phyloP scores from a whole-genome alignment of 1,140 invertebrate genomes.

The Ectropis grisescens region DNA sequence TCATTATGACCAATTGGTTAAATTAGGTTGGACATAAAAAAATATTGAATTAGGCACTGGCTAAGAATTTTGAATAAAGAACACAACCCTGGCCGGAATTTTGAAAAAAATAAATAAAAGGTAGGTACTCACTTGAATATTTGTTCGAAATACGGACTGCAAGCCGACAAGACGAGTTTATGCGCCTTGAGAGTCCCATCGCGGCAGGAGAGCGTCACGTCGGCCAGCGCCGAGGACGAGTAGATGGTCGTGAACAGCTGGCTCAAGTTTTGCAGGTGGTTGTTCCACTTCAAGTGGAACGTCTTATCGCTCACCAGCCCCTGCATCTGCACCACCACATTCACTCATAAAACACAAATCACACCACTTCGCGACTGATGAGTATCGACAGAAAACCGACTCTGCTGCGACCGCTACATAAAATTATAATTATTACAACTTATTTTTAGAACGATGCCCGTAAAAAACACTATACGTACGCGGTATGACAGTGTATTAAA shows the following conservation, averaged over 20 bases:
- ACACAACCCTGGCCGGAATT: no score
- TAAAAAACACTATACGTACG: slow-evolving; percentile 71
- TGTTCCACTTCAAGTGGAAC: slow-evolving; percentile 82
- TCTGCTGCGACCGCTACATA: slow-evolving; percentile 65
- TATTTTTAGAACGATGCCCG: slow-evolving; percentile 70
- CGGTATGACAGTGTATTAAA: slow-evolving; percentile 68
- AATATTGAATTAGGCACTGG: no score
- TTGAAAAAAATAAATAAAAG: no score
- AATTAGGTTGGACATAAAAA: not conserved
- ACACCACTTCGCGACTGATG: slow-evolving; percentile 45
- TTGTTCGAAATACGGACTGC: slow-evolving; percentile 83
- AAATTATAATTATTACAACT: slow-evolving; percentile 71
- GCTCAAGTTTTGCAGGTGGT: slow-evolving; percentile 80
- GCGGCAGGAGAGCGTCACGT: slow-evolving; percentile 75
- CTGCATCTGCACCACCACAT: slow-evolving; percentile 68
- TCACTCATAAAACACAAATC: slow-evolving; percentile 48
- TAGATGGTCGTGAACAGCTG: slow-evolving; percentile 79
- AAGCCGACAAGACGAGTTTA: slow-evolving; percentile 80
- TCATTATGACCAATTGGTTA: slow-evolving; percentile 32
- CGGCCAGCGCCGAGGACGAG: slow-evolving; percentile 77
- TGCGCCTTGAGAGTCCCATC: slow-evolving; percentile 78
- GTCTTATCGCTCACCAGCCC: slow-evolving; percentile 73
- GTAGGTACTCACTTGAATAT: slow-evolving; percentile 76
- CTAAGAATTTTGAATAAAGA: no score
- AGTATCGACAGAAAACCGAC: slow-evolving; percentile 62